Evolutionary conservation across 35 echinoderm and acorn worm species (phyloP), one percentile per base, ranked within the genome.

Genomic region (Nesometra sesokonis): DNA sequence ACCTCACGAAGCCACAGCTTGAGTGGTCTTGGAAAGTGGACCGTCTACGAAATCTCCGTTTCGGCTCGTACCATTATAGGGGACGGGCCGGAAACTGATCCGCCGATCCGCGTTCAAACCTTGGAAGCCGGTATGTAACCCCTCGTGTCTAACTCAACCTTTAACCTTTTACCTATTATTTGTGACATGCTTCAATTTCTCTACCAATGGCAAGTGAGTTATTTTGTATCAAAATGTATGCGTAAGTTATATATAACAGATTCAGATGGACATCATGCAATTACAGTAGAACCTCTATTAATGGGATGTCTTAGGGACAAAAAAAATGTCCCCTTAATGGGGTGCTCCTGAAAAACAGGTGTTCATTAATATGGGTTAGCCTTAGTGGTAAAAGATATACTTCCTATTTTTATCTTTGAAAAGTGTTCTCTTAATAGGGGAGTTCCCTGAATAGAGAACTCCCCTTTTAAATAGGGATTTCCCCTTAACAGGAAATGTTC

Each of bases 101-200:
- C 88, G 23, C 21, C 30, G 7, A 77, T 94, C 31, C 77, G 47
- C 29, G 90, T 87, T 36, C 87, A 87, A 17, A 99, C 96, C 32
- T 90, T 90, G 39, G 96, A 99, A 86, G 96, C 94, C 94, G 96
- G 96, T 97, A 91, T 89, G 94, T 88, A 87, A 39, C 36, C 77
- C 27, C 77, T 19, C 23, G 52, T 67, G 52, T 67, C 52, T 67
- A 67, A 67, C 52, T 67, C 52, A 19, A 67, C 52, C 52, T 67
- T 67, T 67, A 67, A 67, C 52, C 52, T 67, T 67, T 67, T 67
- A 67, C 52, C 52, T 67, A 21, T 85, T 34, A 29, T 85, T 85
- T 85, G 37, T 85, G 29, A 47, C 39, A 30, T 40, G 29, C n/a
- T 85, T 34, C 83, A 57, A 52, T 85, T 34, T 85, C 43, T 52